A percentile compares a stretch with the other conserved stretches of the same genome.
phyloP scores from a whole-genome alignment of 2,113 vertebrate species.

The Tiliqua scincoides region DNA sequence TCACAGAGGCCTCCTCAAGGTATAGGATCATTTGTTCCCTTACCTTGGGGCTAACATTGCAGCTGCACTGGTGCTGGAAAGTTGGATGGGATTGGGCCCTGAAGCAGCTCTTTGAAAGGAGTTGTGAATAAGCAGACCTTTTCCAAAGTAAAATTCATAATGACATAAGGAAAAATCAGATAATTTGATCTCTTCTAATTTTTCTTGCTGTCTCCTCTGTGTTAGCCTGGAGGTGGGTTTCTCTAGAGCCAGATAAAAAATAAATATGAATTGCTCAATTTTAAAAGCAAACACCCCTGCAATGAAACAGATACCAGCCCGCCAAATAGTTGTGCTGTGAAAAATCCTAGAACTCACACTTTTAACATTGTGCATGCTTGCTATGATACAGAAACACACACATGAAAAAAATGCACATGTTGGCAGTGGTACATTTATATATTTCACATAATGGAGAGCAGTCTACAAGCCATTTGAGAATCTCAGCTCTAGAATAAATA shows the following conservation, averaged over 20 bases:
- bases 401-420: not conserved
- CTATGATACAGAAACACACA: not conserved
- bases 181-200: not conserved
- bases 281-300: not conserved
- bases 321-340: not conserved
- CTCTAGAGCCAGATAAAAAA: not conserved
- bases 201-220: not conserved
- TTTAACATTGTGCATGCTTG: not conserved
- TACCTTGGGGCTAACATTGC: too few relatives aligned
- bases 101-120: constrained; percentile 25
- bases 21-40: too few relatives aligned
- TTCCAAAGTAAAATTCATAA: not conserved
- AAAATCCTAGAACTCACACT: not conserved
- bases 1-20: too few relatives aligned
- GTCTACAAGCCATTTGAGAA: not conserved
- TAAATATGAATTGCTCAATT: not conserved
- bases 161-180: not conserved
- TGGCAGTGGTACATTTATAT: not conserved
- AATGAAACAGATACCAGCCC: not conserved
- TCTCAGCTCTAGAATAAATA: not conserved
- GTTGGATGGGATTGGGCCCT: too few relatives aligned
- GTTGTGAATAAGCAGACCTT: not conserved
- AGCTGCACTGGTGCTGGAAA: too few relatives aligned
- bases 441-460: not conserved
- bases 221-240: not conserved